Evolutionary conservation across 2,113 vertebrate species (phyloP), one percentile per base, ranked within the genome.

Genomic region (Odobenus rosmarus): DNA sequence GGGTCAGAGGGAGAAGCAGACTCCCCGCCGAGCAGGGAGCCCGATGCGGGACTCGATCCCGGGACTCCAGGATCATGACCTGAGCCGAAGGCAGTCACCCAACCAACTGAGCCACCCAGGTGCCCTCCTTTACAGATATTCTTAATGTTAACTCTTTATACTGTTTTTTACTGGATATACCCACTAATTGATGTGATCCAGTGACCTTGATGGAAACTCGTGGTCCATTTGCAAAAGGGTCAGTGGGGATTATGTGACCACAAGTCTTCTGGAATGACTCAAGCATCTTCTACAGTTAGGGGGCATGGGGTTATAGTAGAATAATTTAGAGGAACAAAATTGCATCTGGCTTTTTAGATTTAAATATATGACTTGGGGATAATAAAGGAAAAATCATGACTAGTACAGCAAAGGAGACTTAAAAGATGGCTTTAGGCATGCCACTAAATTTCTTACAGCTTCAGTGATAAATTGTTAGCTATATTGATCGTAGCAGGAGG

Each of bases 301-400:
- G 26, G 4, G 5, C 62, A 55, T 55, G 24, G 49, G 10, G 8
- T 83, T 80, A 79, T n/a, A 77, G 6, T n/a, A 9, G 28, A 55
- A 71, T 86, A 62, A 81, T 84, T 96, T 72, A 72, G 51, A 82
- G 10, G 13, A 80, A 26, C 61, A 16, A 80, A 59, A 36, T 71
- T 92, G 28, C 64, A 36, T 62, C 77, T 95, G 36, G 82, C 59
- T 39, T 88, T 88, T 96, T 86, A 81, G 13, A 23, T 91, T 92
- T 85, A 64, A 80, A 62, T 46, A 13, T 13, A 36, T 69, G 13
- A 90, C 23, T 76, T 84, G 5, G 23, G 49, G 28, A 28, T 79
- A 77, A 90, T 64, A 83, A 87, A 88, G n/a, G 15, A 53, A 67
- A 88, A 88, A 67, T 46, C 76, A 64, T 95, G 82, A 59, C 33